Percentiles rank a stretch among this genome's conserved stretches.
These are phyloP conservation scores for Mythimna loreyi DNA, from an alignment of 2,888 invertebrate species.

Conservation along the genomic window DNA sequence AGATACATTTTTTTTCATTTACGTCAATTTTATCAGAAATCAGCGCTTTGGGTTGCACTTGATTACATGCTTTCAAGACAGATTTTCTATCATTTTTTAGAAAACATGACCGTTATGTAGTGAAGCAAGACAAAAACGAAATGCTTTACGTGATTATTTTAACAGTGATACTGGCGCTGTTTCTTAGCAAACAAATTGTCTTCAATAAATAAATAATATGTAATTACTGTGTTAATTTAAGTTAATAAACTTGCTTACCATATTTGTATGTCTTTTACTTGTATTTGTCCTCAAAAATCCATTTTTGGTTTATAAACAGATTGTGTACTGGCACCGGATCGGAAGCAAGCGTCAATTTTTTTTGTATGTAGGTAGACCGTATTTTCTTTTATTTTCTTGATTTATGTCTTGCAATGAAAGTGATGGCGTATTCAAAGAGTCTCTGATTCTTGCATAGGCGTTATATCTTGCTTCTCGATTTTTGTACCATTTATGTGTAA, in stretches of 20 bases:
- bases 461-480: constrained; percentile 41
- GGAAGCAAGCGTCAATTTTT: constrained; percentile 27
- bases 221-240: constrained; percentile 41
- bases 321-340: constrained; percentile 40
- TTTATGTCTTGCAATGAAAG: constrained; percentile 42
- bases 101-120: constrained; percentile 38
- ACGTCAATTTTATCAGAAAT: too few relatives aligned
- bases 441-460: constrained; percentile 45
- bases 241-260: constrained; percentile 38
- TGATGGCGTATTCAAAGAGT: constrained; percentile 43
- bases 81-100: constrained; percentile 38
- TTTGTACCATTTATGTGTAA: constrained; percentile 40
- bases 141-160: constrained; percentile 39
- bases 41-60: too few relatives aligned
- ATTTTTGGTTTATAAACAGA: constrained; percentile 40
- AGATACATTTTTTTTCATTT: too few relatives aligned
- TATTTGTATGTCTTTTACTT: constrained; percentile 39
- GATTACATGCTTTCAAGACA: too few relatives aligned
- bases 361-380: neutral
- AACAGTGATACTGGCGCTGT: constrained; percentile 37
- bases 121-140: constrained; percentile 38
- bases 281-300: constrained; percentile 32
- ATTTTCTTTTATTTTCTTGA: constrained; percentile 41
- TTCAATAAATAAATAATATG: constrained; percentile 37
- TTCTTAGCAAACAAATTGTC: constrained; percentile 35